These are phyloP conservation scores for Orthonychiurus folsomi DNA, from an alignment of 2,888 invertebrate genomes.

Conservation along the genomic window DNA sequence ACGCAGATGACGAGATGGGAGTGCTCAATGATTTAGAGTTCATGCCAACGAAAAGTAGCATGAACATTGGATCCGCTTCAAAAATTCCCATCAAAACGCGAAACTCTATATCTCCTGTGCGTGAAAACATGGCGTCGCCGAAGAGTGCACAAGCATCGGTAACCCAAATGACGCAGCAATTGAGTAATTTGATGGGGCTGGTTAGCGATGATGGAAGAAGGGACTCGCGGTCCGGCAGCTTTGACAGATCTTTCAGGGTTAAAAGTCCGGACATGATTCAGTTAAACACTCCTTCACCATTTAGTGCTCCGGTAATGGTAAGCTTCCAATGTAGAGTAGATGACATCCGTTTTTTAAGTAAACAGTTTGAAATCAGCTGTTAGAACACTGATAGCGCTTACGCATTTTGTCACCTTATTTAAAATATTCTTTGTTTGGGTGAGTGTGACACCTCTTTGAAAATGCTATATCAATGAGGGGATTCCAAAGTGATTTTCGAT, in stretches of 20 bases:
- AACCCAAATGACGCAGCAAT: constrained; percentile 36
- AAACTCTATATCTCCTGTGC: neutral
- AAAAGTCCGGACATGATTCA: neutral
- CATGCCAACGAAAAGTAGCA: neutral
- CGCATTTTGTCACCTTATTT: no score
- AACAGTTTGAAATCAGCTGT: no score
- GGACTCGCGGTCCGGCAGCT: neutral
- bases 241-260: neutral
- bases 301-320: no score
- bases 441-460: no score
- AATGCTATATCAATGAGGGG: no score
- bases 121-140: neutral
- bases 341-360: no score
- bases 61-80: neutral
- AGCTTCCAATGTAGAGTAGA: no score
- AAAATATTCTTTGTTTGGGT: no score
- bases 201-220: neutral
- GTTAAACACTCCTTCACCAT: neutral
- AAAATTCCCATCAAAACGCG: neutral
- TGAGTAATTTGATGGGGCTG: constrained; percentile 35
- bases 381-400: no score
- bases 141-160: constrained; percentile 10
- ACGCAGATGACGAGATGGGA: constrained; percentile 4
- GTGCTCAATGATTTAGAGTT: no score
- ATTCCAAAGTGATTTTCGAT: neutral